A percentile compares a stretch with the other conserved stretches of the same genome.
Evolutionary conservation across 64 coral and sea anemone genomes (phyloP).

Genomic region (Trachythela sp.): DNA sequence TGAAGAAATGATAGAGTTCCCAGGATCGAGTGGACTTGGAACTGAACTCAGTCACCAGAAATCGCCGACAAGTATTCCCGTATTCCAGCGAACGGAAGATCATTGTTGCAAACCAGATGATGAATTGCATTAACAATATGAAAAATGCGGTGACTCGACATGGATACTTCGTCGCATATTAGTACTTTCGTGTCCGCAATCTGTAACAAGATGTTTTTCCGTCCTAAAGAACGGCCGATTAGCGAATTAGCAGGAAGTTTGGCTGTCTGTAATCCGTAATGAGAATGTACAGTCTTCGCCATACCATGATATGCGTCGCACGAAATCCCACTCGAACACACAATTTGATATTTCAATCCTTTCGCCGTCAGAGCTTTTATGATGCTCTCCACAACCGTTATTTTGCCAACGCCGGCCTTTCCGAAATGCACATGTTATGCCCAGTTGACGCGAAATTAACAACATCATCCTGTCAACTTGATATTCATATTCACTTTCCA

Average conservation of each 20-base stretch:
- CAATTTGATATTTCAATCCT: conserved; percentile 6
- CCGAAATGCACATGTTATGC: conserved; percentile 29
- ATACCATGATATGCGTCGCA: conserved; percentile 22
- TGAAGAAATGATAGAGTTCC: neutral
- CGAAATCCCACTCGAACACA: conserved; percentile 39
- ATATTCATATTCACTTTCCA: neutral
- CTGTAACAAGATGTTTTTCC: neutral
- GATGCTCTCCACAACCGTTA: conserved; percentile 18
- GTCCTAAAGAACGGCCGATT: neutral
- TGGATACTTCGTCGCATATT: conserved; percentile 24
- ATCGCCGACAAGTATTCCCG: neutral
- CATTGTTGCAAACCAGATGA: neutral
- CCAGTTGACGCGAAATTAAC: neutral
- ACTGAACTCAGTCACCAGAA: too few species aligned
- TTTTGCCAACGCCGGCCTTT: conserved; percentile 36
- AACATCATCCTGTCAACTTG: neutral
- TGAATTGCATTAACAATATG: neutral
- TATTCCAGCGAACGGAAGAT: neutral
- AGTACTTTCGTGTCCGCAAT: neutral
- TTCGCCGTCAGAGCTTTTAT: neutral
- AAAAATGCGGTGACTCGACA: conserved; percentile 32
- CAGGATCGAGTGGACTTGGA: neutral
- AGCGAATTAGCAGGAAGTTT: conserved; percentile 11
- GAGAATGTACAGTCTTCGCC: conserved; percentile 24
- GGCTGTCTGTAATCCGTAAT: conserved; percentile 27